Evolutionary conservation across 1,140 invertebrate genomes (phyloP).

Genomic region (Aphaenogaster rudis): DNA sequence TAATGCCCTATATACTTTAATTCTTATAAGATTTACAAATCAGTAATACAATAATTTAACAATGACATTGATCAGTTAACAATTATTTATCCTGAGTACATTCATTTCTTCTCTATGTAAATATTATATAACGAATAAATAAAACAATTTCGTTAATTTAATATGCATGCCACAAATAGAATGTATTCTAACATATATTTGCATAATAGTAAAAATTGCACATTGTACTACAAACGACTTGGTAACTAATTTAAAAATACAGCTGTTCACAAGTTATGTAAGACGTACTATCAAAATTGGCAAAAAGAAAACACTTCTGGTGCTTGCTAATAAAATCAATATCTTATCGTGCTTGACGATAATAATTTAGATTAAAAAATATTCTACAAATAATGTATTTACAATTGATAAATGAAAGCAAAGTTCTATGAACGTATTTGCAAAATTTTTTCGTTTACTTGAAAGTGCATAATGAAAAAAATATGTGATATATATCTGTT

Average conservation of each 20-base stretch:
- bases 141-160: conserved; percentile 20
- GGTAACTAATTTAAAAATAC: conserved; percentile 37
- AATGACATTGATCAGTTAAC: not conserved
- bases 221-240: conserved; percentile 34
- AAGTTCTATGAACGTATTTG: not conserved
- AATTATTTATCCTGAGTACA: conserved; percentile 55
- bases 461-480: not conserved
- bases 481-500: conserved; percentile 4
- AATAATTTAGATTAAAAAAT: conserved; percentile 31
- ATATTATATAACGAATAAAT: conserved; percentile 19
- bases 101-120: conserved; percentile 6
- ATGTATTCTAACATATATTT: conserved; percentile 31
- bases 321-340: conserved; percentile 4
- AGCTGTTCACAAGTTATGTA: not conserved
- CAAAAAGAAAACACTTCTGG: conserved; percentile 33
- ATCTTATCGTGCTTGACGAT: conserved; percentile 31
- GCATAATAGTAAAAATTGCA: conserved; percentile 37
- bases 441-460: conserved; percentile 34
- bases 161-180: conserved; percentile 35
- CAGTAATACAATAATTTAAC: conserved; percentile 10
- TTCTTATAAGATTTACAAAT: conserved; percentile 26
- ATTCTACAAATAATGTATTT: conserved; percentile 9
- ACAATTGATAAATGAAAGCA: conserved; percentile 24
- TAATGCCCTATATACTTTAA: not conserved
- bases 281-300: conserved; percentile 12